phyloP scores from a whole-genome alignment of 2,797 vertebrate species.

The Lithobates pipiens region DNA sequence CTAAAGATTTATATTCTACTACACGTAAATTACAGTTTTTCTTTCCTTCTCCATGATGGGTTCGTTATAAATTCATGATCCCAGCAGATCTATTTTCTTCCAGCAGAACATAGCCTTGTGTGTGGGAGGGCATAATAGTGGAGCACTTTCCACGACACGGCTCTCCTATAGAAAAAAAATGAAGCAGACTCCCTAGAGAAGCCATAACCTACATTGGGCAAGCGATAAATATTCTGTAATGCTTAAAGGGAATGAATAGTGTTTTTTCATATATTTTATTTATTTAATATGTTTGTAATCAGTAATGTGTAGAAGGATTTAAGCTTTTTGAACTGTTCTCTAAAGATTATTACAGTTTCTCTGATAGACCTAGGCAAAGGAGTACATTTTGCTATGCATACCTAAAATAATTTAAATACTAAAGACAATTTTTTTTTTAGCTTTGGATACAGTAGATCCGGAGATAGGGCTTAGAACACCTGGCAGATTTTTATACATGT shows the following conservation, averaged over 20 bases:
- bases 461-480: too few relatives aligned
- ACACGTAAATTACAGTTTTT: not conserved
- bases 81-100: conserved; percentile 22
- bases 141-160: not conserved
- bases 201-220: not conserved
- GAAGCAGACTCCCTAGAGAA: not conserved
- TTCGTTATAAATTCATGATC: conserved; percentile 4
- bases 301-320: too few relatives aligned
- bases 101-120: conserved; percentile 12
- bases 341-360: too few relatives aligned
- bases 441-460: too few relatives aligned
- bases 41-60: not conserved
- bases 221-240: not conserved
- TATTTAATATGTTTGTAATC: not conserved
- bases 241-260: not conserved
- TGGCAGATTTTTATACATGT: too few relatives aligned
- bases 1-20: not conserved
- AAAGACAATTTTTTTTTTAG: too few relatives aligned
- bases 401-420: too few relatives aligned
- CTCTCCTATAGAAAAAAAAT: not conserved
- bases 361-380: too few relatives aligned
- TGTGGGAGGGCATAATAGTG: conserved; percentile 1
- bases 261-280: not conserved
- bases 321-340: too few relatives aligned
- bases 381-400: too few relatives aligned